These are phyloP conservation scores for Blera fallax DNA, from an alignment of 2,888 invertebrate species.

Conservation along the genomic window DNA sequence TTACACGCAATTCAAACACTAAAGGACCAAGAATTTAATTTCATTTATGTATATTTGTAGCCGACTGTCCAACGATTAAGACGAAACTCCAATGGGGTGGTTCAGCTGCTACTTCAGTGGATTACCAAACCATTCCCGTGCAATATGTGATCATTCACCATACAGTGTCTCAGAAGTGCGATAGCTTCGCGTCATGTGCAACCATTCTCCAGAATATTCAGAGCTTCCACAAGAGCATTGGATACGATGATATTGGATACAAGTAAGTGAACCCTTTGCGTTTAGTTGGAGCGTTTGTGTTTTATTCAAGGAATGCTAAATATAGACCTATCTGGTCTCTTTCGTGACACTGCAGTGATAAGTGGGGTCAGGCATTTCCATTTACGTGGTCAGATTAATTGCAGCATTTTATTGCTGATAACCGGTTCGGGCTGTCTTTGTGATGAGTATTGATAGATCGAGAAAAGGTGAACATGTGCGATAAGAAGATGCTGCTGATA, in stretches of 20 bases:
- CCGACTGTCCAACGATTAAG: slow-evolving; percentile 83
- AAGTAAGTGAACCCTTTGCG: slow-evolving; percentile 81
- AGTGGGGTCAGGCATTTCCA: not conserved
- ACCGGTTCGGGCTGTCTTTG: not conserved
- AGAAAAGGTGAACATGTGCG: not conserved
- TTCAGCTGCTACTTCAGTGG: slow-evolving; percentile 81
- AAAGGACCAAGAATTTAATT: not conserved
- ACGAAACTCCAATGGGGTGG: slow-evolving; percentile 85
- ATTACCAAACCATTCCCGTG: slow-evolving; percentile 84
- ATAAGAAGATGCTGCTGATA: not conserved
- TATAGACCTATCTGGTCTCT: not conserved
- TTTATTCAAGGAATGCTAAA: not conserved
- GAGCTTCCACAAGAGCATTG: slow-evolving; percentile 83
- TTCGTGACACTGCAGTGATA: not conserved
- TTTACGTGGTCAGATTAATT: not conserved
- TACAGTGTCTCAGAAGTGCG: slow-evolving; percentile 83
- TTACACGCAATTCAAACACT: not conserved
- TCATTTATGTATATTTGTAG: not conserved
- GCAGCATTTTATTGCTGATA: not conserved
- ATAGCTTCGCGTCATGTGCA: slow-evolving; percentile 81
- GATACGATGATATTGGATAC: slow-evolving; percentile 84
- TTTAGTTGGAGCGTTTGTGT: not conserved
- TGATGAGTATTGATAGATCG: not conserved
- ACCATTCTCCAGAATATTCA: slow-evolving; percentile 83
- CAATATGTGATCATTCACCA: slow-evolving; percentile 84